A percentile compares a stretch with the other conserved stretches of the same genome.
Evolutionary conservation across 2,113 vertebrate genomes (phyloP).

Genomic region (Spea multiplicata): DNA sequence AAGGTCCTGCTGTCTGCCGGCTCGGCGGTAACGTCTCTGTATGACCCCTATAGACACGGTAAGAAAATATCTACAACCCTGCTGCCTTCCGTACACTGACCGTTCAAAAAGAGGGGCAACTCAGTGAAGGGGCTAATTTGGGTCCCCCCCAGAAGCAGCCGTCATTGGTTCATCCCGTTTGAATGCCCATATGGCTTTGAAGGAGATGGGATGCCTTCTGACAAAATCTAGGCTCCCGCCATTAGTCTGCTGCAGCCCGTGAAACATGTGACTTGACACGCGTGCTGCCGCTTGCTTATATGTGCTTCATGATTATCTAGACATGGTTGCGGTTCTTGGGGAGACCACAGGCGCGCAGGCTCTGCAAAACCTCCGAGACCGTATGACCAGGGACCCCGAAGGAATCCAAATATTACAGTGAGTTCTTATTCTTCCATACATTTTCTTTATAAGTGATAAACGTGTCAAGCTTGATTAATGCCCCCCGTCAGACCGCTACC

Average conservation of each 20-base stretch:
- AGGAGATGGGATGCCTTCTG: too few species aligned
- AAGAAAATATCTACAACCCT: constrained; percentile 44
- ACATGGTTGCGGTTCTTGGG: constrained; percentile 95
- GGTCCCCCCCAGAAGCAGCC: too few species aligned
- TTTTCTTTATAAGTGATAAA: too few species aligned
- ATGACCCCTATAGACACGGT: constrained; percentile 92
- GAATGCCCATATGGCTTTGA: too few species aligned
- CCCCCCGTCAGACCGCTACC: too few species aligned
- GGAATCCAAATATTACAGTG: constrained; percentile 82
- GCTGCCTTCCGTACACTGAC: background rate
- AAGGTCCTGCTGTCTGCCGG: constrained; percentile 83
- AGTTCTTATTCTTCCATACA: constrained; percentile 38
- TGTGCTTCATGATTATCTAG: constrained; percentile 61
- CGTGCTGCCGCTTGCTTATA: background rate
- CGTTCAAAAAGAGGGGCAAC: too few species aligned
- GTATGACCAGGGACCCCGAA: constrained; percentile 86
- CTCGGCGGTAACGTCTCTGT: constrained; percentile 79
- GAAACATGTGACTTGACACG: too few species aligned
- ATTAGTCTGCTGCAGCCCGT: too few species aligned
- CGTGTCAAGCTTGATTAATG: too few species aligned
- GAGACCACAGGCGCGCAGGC: constrained; percentile 84
- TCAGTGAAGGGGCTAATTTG: too few species aligned
- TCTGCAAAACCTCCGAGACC: constrained; percentile 74
- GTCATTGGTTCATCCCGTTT: too few species aligned
- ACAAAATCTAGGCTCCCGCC: too few species aligned